Percentiles rank a stretch among this genome's conserved stretches.
Evolutionary conservation across 2,797 vertebrate genomes (phyloP).

Genomic region (Morus bassanus): DNA sequence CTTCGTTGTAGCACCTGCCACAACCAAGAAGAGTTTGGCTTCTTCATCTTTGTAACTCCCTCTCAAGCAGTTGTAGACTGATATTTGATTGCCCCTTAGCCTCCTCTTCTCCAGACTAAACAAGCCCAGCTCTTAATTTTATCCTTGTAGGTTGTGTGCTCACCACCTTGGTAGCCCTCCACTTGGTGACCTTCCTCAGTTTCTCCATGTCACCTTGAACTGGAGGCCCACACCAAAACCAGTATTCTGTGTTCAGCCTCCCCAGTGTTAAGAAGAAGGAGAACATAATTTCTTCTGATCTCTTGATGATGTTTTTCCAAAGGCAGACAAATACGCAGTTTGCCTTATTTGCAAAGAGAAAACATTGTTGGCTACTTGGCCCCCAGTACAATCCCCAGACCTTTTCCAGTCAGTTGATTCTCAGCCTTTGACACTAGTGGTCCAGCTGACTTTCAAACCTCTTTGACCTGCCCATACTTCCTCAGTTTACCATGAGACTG

Average conservation of each 20-base stretch:
- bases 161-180: not conserved
- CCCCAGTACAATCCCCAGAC: not conserved
- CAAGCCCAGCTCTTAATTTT: accelerated
- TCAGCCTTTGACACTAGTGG: not conserved
- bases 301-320: not conserved
- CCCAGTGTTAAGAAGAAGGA: not conserved
- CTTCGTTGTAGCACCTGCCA: not conserved
- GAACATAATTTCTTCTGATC: not conserved
- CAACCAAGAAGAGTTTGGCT: not conserved
- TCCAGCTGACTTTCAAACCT: not conserved
- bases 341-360: not conserved
- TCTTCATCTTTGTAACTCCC: not conserved
- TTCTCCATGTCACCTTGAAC: not conserved
- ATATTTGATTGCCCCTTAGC: not conserved
- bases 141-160: not conserved
- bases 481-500: not conserved
- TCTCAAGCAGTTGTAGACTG: not conserved
- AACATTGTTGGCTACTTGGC: not conserved
- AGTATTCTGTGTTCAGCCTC: not conserved
- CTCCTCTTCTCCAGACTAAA: not conserved
- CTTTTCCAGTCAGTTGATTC: not conserved
- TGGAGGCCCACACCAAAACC: not conserved
- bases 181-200: not conserved
- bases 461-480: not conserved
- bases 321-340: not conserved